Conservation (phyloP, 2,113 vertebrate species). For the Dolichotis patagonum region DNA sequence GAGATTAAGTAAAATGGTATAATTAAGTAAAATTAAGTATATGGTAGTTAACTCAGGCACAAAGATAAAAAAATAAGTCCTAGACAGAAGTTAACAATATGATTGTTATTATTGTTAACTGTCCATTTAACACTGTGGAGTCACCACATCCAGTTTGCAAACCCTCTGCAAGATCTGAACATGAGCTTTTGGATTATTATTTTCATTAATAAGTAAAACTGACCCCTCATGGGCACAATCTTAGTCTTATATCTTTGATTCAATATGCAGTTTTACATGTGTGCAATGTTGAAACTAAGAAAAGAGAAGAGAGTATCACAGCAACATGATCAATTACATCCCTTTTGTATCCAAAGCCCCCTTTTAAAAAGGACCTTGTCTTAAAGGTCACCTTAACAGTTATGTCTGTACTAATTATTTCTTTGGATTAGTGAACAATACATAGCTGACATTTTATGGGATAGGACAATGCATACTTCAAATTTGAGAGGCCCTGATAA, state of each 20-base stretch:
- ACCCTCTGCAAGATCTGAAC: neutral
- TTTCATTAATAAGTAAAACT: neutral
- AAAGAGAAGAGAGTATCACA: neutral
- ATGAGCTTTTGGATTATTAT: neutral
- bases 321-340: neutral
- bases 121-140: neutral
- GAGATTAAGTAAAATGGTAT: neutral
- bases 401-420: neutral
- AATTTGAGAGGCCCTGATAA: neutral
- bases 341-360: neutral
- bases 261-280: neutral
- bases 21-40: too few relatives aligned
- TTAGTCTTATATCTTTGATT: neutral
- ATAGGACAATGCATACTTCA: neutral
- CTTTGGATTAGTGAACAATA: neutral
- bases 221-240: neutral
- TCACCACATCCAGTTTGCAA: neutral
- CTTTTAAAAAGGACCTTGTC: neutral
- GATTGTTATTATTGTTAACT: neutral
- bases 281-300: neutral
- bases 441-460: neutral
- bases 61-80: neutral
- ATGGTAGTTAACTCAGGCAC: neutral
- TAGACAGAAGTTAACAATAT: neutral
- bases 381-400: neutral